phyloP scores from a whole-genome alignment of 2,888 invertebrate species.

The Mycalesis mineus region DNA sequence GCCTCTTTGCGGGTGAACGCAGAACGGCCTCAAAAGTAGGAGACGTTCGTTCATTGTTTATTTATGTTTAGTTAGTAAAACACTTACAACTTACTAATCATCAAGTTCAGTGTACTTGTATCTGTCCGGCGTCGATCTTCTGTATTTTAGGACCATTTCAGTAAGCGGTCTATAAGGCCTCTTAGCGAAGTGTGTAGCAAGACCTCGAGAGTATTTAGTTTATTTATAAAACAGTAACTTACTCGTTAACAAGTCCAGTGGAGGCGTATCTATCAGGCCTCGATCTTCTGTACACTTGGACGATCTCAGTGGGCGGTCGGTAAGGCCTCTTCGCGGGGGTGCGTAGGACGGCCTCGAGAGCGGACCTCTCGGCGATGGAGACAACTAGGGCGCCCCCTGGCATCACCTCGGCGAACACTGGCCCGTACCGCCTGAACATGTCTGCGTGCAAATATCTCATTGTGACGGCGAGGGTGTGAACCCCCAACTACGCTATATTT shows the following conservation, averaged over 20 bases:
- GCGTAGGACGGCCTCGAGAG: slow-evolving; percentile 87
- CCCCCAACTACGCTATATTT: slow-evolving; percentile 2
- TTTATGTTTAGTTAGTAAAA: no score
- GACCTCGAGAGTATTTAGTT: no score
- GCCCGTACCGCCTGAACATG: slow-evolving; percentile 85
- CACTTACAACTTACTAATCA: no score
- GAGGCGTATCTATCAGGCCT: slow-evolving; percentile 89
- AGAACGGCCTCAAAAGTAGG: slow-evolving; percentile 88
- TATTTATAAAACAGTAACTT: slow-evolving; percentile 56
- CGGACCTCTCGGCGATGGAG: slow-evolving; percentile 82
- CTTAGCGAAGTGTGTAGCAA: no score
- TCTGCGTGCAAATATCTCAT: slow-evolving; percentile 76
- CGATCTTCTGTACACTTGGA: slow-evolving; percentile 84
- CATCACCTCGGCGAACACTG: slow-evolving; percentile 87
- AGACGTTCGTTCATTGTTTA: no score
- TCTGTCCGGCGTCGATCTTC: no score
- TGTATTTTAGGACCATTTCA: no score
- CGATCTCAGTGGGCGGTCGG: slow-evolving; percentile 89
- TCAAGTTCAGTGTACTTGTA: no score
- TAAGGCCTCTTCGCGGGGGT: slow-evolving; percentile 86
- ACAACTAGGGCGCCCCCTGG: slow-evolving; percentile 85
- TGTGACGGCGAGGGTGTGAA: slow-evolving; percentile 47
- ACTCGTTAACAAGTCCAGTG: slow-evolving; percentile 90
- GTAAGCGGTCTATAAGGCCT: no score
- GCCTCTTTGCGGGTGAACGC: slow-evolving; percentile 83